phyloP scores from a whole-genome alignment of 2,113 vertebrate species.

The Phyllopteryx taeniolatus region DNA sequence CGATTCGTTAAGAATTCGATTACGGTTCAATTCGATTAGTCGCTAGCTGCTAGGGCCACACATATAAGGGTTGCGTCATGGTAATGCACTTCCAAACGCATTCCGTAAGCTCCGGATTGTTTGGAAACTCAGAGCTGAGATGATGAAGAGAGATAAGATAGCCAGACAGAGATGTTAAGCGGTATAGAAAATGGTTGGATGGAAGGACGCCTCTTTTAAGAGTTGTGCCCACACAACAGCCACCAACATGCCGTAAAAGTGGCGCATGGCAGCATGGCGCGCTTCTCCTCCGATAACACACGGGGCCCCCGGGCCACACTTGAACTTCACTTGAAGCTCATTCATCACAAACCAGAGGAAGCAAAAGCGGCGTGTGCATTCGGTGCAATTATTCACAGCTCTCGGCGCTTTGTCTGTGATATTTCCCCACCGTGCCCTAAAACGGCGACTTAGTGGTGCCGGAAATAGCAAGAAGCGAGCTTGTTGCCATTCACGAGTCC shows the following conservation, averaged over 20 bases:
- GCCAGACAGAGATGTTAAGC: no score
- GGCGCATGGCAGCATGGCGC: background rate
- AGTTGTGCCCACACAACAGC: background rate
- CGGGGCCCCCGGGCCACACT: background rate
- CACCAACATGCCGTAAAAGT: background rate
- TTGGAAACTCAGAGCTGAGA: no score
- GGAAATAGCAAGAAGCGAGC: background rate
- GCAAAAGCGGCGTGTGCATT: background rate
- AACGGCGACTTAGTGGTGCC: background rate
- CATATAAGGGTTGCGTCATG: no score
- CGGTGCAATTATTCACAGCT: background rate
- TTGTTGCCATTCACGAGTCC: background rate
- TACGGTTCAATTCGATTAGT: no score
- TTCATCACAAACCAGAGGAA: background rate
- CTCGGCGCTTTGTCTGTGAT: background rate
- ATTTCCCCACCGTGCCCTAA: background rate
- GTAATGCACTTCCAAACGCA: no score
- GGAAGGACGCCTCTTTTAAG: no score
- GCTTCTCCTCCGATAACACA: background rate
- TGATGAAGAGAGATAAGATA: no score
- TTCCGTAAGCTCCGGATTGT: no score
- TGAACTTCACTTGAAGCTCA: conserved; percentile 4
- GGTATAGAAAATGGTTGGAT: no score
- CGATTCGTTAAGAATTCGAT: no score
- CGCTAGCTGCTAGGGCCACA: no score